Conservation (phyloP, 2,888 invertebrate genomes). For the Plusia festucae region DNA sequence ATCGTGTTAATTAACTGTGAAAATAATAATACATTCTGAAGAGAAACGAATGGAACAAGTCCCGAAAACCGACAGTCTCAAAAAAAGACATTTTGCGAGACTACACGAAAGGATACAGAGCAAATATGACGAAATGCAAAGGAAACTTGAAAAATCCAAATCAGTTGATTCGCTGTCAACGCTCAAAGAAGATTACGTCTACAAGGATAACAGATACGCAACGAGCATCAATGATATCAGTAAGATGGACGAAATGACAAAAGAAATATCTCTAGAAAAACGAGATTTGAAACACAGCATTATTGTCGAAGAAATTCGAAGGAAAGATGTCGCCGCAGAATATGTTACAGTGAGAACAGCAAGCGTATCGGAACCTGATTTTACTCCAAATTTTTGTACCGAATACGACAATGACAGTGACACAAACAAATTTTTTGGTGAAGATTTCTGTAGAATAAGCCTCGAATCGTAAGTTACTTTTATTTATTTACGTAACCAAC, state of each 20-base stretch:
- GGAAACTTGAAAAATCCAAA: slow-evolving; percentile 78
- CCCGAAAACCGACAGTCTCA: slow-evolving; percentile 53
- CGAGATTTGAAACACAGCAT: slow-evolving; percentile 53
- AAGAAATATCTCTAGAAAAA: slow-evolving; percentile 42
- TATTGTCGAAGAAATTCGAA: slow-evolving; percentile 65
- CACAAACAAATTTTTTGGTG: slow-evolving; percentile 64
- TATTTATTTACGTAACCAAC: slow-evolving; percentile 19
- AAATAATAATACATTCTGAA: slow-evolving; percentile 13
- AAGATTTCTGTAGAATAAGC: slow-evolving; percentile 67
- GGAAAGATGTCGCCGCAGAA: slow-evolving; percentile 62
- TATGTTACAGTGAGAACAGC: slow-evolving; percentile 66
- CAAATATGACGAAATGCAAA: slow-evolving; percentile 82
- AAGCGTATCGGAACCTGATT: slow-evolving; percentile 63
- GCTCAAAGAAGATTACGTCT: slow-evolving; percentile 67
- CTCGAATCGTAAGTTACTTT: slow-evolving; percentile 80
- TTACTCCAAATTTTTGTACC: slow-evolving; percentile 58
- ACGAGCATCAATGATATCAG: slow-evolving; percentile 66
- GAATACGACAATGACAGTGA: slow-evolving; percentile 56
- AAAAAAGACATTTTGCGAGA: slow-evolving; percentile 73
- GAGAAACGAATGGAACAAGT: slow-evolving; percentile 65
- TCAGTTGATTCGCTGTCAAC: slow-evolving; percentile 75
- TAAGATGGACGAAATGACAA: slow-evolving; percentile 51
- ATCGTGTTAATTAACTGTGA: slow-evolving; percentile 17
- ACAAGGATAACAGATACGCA: slow-evolving; percentile 60
- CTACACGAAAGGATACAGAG: slow-evolving; percentile 78